These are phyloP conservation scores for Arrhopalites spinosus DNA, from an alignment of 2,888 invertebrate species.

Conservation along the genomic window DNA sequence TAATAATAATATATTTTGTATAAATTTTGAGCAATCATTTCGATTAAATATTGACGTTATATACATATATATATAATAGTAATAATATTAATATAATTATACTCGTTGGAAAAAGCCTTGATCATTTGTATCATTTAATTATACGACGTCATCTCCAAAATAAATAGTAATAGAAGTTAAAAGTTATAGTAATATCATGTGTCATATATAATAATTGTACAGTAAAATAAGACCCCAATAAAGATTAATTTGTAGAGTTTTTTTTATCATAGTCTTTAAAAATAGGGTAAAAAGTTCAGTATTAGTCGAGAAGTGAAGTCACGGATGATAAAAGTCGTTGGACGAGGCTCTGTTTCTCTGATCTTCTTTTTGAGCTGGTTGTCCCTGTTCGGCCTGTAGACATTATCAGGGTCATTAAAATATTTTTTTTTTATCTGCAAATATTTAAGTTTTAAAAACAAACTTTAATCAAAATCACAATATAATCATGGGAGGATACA, in stretches of 20 bases:
- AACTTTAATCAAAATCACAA: too few relatives aligned
- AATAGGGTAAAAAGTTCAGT: slow-evolving; percentile 13
- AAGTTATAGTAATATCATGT: too few relatives aligned
- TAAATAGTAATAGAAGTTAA: too few relatives aligned
- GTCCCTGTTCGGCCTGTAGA: not conserved
- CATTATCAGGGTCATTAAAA: not conserved
- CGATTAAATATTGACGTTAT: not conserved
- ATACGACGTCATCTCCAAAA: too few relatives aligned
- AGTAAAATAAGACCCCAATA: too few relatives aligned
- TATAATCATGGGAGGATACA: too few relatives aligned
- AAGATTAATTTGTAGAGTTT: too few relatives aligned
- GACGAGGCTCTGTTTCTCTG: slow-evolving; percentile 22
- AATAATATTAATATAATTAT: not conserved
- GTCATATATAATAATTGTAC: too few relatives aligned
- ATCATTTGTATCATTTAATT: too few relatives aligned
- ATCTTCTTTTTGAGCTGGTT: slow-evolving; percentile 6
- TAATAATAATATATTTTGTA: not conserved
- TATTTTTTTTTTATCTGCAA: not conserved
- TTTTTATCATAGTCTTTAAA: not conserved
- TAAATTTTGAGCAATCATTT: slow-evolving; percentile 15
- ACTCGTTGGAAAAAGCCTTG: too few relatives aligned
- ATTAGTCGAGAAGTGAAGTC: slow-evolving; percentile 3
- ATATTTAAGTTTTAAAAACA: not conserved
- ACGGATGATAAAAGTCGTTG: slow-evolving; percentile 19
- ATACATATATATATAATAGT: not conserved